Conservation (phyloP, 2,797 vertebrate species). For the Syngnathus rostellatus region DNA sequence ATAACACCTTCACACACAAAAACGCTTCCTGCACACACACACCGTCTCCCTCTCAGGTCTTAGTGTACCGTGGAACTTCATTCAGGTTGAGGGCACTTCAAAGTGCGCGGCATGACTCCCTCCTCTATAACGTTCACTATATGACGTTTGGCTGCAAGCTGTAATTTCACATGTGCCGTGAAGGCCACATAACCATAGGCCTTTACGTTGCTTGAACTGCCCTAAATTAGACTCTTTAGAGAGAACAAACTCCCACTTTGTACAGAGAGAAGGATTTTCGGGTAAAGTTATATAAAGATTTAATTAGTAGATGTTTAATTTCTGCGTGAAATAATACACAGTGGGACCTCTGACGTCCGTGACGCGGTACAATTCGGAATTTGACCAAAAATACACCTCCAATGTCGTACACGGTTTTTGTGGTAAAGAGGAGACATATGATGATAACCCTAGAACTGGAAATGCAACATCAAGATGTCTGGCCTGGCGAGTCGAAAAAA, state of each 20-base stretch:
- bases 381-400: neutral
- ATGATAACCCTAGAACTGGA: neutral
- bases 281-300: neutral
- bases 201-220: constrained; percentile 42
- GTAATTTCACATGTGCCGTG: constrained; percentile 51
- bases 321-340: neutral
- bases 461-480: neutral
- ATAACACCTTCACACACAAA: constrained; percentile 23
- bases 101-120: constrained; percentile 35
- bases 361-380: neutral
- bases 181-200: constrained; percentile 54
- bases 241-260: constrained; percentile 27
- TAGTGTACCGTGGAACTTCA: neutral
- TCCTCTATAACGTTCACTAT: constrained; percentile 36
- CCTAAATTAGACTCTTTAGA: constrained; percentile 47
- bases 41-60: constrained; percentile 2
- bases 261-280: constrained; percentile 9
- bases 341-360: neutral
- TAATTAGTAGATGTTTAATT: constrained; percentile 5
- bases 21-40: neutral
- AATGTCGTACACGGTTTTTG: neutral
- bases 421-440: neutral
- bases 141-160: constrained; percentile 50
- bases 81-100: constrained; percentile 32
- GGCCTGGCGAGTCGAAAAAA: neutral